Evolutionary conservation across 2,113 vertebrate genomes (phyloP).

Genomic region (Isurus oxyrinchus): DNA sequence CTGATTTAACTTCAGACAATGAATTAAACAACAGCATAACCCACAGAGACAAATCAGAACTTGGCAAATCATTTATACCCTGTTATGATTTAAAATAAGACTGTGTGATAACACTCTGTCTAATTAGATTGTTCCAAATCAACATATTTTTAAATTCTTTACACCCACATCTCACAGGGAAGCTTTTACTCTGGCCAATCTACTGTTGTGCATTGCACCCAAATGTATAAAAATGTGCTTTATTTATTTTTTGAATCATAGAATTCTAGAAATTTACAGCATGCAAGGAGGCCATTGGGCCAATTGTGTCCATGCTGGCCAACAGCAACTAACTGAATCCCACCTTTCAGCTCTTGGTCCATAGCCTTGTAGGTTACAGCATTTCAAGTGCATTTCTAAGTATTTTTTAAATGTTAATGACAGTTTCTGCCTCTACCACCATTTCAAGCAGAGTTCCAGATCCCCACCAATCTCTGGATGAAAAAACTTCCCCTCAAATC

Average conservation of each 20-base stretch:
- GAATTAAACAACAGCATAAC: background rate
- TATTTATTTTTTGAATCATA: background rate
- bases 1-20: constrained; percentile 9
- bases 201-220: background rate
- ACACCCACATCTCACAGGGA: background rate
- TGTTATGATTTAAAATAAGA: constrained; percentile 1
- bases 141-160: background rate
- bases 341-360: too few species aligned
- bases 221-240: background rate
- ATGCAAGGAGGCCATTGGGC: too few species aligned
- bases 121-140: background rate
- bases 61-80: background rate
- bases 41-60: constrained; percentile 15
- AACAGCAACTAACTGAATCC: too few species aligned
- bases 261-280: too few species aligned
- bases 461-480: too few species aligned
- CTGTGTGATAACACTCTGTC: background rate
- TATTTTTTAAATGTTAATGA: too few species aligned
- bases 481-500: too few species aligned
- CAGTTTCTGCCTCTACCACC: too few species aligned
- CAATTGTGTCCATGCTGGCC: too few species aligned
- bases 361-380: too few species aligned
- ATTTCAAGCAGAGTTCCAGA: too few species aligned
- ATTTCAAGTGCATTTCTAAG: too few species aligned
- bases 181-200: background rate